Evolutionary conservation across 2,797 vertebrate genomes (phyloP).

Genomic region (Phyllotis vaccarum): DNA sequence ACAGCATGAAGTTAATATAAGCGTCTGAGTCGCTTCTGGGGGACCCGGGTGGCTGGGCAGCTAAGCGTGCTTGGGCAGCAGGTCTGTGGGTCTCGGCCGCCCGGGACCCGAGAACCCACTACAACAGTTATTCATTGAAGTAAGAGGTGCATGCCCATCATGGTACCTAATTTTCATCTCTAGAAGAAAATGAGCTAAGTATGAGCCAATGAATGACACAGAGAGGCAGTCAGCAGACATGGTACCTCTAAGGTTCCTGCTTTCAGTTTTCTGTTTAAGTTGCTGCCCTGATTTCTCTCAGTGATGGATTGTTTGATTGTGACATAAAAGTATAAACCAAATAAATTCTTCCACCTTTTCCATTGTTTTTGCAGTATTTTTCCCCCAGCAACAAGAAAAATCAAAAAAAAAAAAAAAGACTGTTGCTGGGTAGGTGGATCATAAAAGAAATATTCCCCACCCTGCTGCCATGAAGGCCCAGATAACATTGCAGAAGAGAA

Average conservation of each 20-base stretch:
- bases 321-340: not conserved
- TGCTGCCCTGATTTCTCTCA: not conserved
- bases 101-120: too few species aligned
- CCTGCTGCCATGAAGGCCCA: too few species aligned
- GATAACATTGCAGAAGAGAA: not conserved
- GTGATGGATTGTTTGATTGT: not conserved
- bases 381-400: not conserved
- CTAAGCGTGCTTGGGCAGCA: too few species aligned
- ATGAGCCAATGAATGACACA: not conserved
- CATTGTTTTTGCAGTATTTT: not conserved
- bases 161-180: not conserved
- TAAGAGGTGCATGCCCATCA: too few species aligned
- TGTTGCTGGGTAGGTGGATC: not conserved
- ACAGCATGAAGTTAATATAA: too few species aligned
- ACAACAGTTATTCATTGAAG: not conserved
- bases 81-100: too few species aligned
- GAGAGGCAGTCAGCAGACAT: too few species aligned
- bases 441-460: not conserved
- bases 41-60: too few species aligned
- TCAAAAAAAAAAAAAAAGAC: not conserved
- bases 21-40: too few species aligned
- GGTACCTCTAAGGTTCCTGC: not conserved
- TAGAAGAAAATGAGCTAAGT: too few species aligned
- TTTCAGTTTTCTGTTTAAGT: not conserved
- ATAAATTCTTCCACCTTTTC: not conserved